Conservation (phyloP, 2,888 invertebrate species). For the Meteorus colon region DNA sequence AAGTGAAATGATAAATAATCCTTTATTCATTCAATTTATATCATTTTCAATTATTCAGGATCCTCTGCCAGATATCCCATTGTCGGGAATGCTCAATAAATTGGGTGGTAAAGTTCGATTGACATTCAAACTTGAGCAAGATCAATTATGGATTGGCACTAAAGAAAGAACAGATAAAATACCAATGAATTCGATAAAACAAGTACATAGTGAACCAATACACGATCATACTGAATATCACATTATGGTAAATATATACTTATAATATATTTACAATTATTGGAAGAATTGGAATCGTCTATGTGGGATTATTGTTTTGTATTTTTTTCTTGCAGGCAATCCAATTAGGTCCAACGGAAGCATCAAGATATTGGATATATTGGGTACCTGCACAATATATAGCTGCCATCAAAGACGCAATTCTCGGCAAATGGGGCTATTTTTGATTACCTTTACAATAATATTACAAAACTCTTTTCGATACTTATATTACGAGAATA, state of each 20-base stretch:
- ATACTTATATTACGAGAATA: conserved; percentile 18
- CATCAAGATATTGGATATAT: conserved; percentile 93
- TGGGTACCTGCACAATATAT: conserved; percentile 95
- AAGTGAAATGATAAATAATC: background rate
- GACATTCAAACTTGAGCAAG: conserved; percentile 92
- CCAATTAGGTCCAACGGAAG: conserved; percentile 93
- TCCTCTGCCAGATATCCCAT: conserved; percentile 84
- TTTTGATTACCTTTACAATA: conserved; percentile 75
- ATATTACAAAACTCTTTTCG: conserved; percentile 48
- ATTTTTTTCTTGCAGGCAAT: conserved; percentile 79
- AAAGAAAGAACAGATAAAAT: conserved; percentile 95
- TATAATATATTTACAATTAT: conserved; percentile 10
- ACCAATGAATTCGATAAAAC: conserved; percentile 91
- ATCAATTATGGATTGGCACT: conserved; percentile 93
- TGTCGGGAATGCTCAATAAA: conserved; percentile 93
- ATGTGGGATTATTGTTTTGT: no score
- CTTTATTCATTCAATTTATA: conserved; percentile 20
- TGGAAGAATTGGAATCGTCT: conserved; percentile 11
- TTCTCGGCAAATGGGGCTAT: conserved; percentile 90
- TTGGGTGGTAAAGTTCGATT: conserved; percentile 91
- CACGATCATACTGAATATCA: conserved; percentile 93
- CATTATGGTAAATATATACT: conserved; percentile 81
- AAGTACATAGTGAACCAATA: conserved; percentile 86
- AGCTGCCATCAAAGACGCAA: conserved; percentile 92
- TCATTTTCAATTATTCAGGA: conserved; percentile 76